phyloP scores from a whole-genome alignment of 92 coral and sea anemone species.

The Palythoa grandis region DNA sequence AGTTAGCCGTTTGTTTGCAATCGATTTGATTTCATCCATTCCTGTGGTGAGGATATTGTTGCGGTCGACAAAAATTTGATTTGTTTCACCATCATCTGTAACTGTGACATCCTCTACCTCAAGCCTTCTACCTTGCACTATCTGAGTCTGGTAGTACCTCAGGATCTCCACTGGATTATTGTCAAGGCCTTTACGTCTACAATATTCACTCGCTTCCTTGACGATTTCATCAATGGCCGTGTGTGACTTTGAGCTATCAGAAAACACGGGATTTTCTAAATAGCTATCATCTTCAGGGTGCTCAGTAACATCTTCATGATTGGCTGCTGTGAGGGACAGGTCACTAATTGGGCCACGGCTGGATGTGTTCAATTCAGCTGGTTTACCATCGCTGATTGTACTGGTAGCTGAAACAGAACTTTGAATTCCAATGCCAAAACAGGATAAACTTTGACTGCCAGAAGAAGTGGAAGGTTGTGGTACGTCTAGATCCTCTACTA shows the following conservation, averaged over 20 bases:
- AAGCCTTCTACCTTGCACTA: slow-evolving; percentile 35
- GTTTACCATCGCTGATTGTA: background rate
- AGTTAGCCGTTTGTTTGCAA: background rate
- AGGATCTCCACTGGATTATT: slow-evolving; percentile 52
- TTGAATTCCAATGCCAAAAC: background rate
- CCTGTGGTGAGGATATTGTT: slow-evolving; percentile 51
- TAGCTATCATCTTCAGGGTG: background rate
- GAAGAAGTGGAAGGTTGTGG: background rate
- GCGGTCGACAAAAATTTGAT: slow-evolving; percentile 54
- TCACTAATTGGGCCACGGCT: background rate
- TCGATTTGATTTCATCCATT: background rate
- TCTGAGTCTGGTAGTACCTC: background rate
- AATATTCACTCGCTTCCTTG: slow-evolving; percentile 26
- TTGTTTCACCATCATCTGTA: slow-evolving; percentile 38
- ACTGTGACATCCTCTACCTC: slow-evolving; percentile 37
- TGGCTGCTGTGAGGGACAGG: background rate
- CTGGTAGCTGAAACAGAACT: background rate
- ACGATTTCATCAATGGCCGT: slow-evolving; percentile 47
- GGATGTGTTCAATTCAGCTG: background rate
- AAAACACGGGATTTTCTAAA: background rate
- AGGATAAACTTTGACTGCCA: background rate
- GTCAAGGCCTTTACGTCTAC: slow-evolving; percentile 37
- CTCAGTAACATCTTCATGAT: background rate
- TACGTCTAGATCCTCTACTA: background rate
- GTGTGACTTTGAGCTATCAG: background rate